Evolutionary conservation across 2,113 vertebrate species (phyloP).

Genomic region (Epinephelus fuscoguttatus): DNA sequence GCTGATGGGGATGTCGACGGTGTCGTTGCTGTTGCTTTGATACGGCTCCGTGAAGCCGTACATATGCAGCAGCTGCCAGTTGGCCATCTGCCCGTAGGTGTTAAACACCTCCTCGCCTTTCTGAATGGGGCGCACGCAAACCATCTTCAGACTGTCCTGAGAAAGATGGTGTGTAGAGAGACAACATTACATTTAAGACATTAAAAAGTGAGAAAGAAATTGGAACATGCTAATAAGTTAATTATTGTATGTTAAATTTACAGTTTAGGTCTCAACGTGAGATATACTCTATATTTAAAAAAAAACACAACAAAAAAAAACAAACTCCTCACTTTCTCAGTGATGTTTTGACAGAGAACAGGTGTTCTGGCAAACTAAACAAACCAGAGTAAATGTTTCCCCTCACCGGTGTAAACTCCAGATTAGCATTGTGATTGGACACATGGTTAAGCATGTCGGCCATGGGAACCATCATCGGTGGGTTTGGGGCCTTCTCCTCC

Average conservation of each 20-base stretch:
- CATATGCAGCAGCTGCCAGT: conserved; percentile 98
- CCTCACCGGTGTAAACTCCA: conserved; percentile 92
- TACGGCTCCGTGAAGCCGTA: conserved; percentile 92
- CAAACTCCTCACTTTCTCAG: background rate
- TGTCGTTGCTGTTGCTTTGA: conserved; percentile 89
- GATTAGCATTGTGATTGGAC: conserved; percentile 92
- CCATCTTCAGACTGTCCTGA: conserved; percentile 92
- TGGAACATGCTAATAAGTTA: too few species aligned
- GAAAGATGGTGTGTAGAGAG: background rate
- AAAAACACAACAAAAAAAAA: background rate
- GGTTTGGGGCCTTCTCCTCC: conserved; percentile 85
- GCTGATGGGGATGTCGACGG: conserved; percentile 89
- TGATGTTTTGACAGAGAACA: too few species aligned
- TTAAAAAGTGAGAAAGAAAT: background rate
- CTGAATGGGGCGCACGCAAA: conserved; percentile 83
- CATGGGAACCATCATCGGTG: conserved; percentile 96
- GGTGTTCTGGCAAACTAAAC: too few species aligned
- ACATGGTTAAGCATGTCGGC: conserved; percentile 95
- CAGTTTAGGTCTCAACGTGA: background rate
- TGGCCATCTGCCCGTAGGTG: conserved; percentile 95
- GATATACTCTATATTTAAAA: background rate
- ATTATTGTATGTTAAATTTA: too few species aligned
- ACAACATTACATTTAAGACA: background rate
- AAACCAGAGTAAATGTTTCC: background rate
- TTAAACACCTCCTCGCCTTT: conserved; percentile 95